Percentiles rank a stretch among this genome's conserved stretches.
Conservation (phyloP, 2,113 vertebrate genomes). For the Mystacornis crossleyi region DNA sequence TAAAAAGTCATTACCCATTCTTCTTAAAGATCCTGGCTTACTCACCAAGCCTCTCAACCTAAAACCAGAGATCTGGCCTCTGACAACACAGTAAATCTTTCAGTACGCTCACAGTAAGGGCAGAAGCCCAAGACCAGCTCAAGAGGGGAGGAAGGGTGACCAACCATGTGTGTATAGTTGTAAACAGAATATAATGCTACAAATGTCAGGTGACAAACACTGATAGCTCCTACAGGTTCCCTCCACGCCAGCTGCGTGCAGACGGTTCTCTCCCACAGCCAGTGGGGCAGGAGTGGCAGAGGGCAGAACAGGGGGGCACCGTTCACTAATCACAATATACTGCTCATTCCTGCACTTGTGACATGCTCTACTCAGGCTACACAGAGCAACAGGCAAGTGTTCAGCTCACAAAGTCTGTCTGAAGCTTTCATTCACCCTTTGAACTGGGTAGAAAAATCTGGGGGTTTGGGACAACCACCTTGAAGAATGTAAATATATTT, state of each 20-base stretch:
- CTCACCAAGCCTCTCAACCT: slow-evolving; percentile 22
- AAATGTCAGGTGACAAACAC: not conserved
- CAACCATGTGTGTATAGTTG: not conserved
- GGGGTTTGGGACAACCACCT: not conserved
- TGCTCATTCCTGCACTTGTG: not conserved
- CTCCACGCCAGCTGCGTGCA: not conserved
- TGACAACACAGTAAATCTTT: not conserved
- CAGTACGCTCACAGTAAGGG: not conserved
- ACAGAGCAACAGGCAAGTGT: not conserved
- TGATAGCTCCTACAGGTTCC: not conserved
- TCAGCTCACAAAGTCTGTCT: not conserved
- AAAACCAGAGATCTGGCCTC: not conserved
- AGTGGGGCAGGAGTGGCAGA: not conserved
- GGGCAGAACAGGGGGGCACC: not conserved
- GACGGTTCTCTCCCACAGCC: not conserved
- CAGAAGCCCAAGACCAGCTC: not conserved
- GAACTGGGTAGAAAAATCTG: not conserved
- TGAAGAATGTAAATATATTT: not conserved
- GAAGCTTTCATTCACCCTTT: not conserved
- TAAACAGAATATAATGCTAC: not conserved
- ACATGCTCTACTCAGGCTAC: not conserved
- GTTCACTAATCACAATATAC: accelerated
- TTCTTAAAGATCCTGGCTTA: slow-evolving; percentile 24
- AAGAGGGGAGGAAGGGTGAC: not conserved
- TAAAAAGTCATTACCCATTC: slow-evolving; percentile 17